Conservation (phyloP, 2,113 vertebrate genomes). For the Myiagra hebetior region DNA sequence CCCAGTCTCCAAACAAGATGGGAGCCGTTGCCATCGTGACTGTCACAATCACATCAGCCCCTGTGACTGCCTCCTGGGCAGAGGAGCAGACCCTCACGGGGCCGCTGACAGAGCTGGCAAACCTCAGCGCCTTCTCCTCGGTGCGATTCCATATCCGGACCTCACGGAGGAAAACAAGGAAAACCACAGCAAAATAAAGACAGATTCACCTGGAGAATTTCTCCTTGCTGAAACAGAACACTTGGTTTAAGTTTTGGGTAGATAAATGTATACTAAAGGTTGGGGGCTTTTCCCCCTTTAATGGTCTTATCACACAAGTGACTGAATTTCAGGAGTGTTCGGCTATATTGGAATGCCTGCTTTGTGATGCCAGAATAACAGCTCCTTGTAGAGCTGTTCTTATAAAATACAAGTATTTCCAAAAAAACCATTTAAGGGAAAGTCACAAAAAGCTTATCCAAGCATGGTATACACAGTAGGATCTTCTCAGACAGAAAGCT, state of each 20-base stretch:
- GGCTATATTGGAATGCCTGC: neutral
- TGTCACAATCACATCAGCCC: conserved; percentile 90
- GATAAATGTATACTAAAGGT: rapidly evolving
- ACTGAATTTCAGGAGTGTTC: neutral
- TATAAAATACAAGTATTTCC: neutral
- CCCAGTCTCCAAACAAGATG: conserved; percentile 87
- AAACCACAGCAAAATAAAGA: too few relatives aligned
- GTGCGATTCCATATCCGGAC: conserved; percentile 88
- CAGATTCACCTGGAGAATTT: neutral
- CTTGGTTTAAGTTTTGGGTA: neutral
- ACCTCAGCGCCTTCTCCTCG: conserved; percentile 70
- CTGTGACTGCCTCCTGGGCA: conserved; percentile 81
- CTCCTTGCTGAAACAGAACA: neutral
- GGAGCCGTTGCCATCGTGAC: conserved; percentile 87
- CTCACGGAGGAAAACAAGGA: conserved; percentile 49
- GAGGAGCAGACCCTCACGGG: conserved; percentile 78
- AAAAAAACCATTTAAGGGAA: neutral
- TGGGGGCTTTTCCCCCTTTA: rapidly evolving
- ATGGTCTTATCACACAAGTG: neutral
- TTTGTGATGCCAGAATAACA: neutral
- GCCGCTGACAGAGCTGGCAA: conserved; percentile 67
- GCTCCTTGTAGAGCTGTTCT: neutral
- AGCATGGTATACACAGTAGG: neutral
- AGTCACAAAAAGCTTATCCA: neutral
- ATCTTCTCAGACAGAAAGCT: neutral